Base-by-base conservation (phyloP, 2,113 vertebrate species). In the Potamarius usumacintae region DNA sequence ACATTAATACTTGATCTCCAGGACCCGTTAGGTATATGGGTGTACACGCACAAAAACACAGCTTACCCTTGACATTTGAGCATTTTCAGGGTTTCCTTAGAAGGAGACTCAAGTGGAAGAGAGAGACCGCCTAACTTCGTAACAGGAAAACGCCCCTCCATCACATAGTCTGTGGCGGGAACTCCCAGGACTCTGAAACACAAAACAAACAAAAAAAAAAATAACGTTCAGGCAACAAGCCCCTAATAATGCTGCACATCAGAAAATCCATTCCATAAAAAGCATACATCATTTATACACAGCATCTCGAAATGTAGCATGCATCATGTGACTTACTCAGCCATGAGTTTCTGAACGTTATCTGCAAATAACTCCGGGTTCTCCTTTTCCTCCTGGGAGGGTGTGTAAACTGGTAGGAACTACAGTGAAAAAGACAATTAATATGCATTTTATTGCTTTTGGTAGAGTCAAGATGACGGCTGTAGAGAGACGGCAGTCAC, bases 331-430 rank as follows among this genome's bases (percentile, higher is more conserved):
- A 91, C 96, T 95, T 88, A 98, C 97, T 94, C 92, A 81, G 97
- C 97, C 97, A 98, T 98, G 83, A 97, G 92, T 82, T 94, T 95
- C 94, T 97, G 97, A 4, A 98, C 95, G 0, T 97, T 98, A 92
- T 96, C 96, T 15, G 97, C 97, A 58, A 96, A 98, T 17, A 97
- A 91, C 65, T 89, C 92, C 18, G 97, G 96, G 92, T 97, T 90
- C 0, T 89, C 87, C 89, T 93, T 96, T 92, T 98, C 97, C 86
- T 96, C 94, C 14, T 90, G 60, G 6, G 95, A 96, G 0, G 97
- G 97, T 0, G 91, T 94, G 92, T 97, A 98, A 48, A 98, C 96
- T 0, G 97, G 97, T 84, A 98, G 94, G 88, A 95, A 98, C 97
- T 98, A 91, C 25, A 93, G 92, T 20, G 42, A 88, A 77, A 88